These are phyloP conservation scores for Dinomys branickii DNA, from an alignment of 2,113 vertebrate genomes.

Conservation along the genomic window DNA sequence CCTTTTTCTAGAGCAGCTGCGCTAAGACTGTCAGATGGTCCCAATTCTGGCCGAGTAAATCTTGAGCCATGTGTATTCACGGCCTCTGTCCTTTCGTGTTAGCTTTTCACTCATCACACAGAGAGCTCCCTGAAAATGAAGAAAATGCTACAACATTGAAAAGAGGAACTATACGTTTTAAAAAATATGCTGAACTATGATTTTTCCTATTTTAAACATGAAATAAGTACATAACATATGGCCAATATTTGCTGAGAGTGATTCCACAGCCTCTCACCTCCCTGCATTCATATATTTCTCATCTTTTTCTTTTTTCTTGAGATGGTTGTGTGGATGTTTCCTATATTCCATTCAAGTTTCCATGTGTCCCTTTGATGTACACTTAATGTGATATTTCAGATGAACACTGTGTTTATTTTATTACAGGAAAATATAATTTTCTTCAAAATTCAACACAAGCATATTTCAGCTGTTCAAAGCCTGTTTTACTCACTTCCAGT, in stretches of 20 bases:
- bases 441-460: conserved; percentile 66
- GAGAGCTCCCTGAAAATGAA: neutral
- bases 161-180: neutral
- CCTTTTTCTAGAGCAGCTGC: neutral
- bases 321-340: conserved; percentile 19
- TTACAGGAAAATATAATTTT: conserved; percentile 64
- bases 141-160: neutral
- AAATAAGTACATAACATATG: conserved; percentile 49
- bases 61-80: neutral
- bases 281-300: neutral
- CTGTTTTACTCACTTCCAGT: neutral
- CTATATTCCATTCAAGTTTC: conserved; percentile 55
- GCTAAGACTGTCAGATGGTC: neutral
- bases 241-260: conserved; percentile 27
- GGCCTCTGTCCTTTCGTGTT: neutral
- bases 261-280: neutral
- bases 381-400: conserved; percentile 73
- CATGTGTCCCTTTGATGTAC: conserved; percentile 58
- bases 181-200: conserved; percentile 14
- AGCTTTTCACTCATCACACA: neutral
- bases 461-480: conserved; percentile 60
- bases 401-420: conserved; percentile 73
- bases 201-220: conserved; percentile 46
- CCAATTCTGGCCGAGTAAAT: neutral
- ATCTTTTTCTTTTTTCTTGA: conserved; percentile 32